phyloP scores from a whole-genome alignment of 1,140 invertebrate genomes.

The Drosophila nikananu region DNA sequence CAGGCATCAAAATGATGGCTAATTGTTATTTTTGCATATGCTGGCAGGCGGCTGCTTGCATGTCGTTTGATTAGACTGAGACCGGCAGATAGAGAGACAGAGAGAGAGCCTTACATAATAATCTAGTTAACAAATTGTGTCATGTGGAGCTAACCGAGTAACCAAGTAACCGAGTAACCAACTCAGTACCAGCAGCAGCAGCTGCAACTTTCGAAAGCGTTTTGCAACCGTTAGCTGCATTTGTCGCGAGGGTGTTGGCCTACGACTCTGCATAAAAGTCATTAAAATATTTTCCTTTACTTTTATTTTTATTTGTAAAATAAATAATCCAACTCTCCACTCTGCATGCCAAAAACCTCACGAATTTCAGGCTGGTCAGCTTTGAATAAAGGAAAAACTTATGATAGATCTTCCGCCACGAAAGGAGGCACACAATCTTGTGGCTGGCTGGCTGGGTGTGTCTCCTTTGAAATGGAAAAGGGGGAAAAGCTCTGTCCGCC shows the following conservation, averaged over 20 bases:
- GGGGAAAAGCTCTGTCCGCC: constrained; percentile 37
- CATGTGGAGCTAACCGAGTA: constrained; percentile 64
- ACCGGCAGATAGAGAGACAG: constrained; percentile 3
- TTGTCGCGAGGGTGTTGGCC: constrained; percentile 73
- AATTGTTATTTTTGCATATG: constrained; percentile 80
- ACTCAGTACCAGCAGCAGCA: constrained; percentile 34
- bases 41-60: constrained; percentile 48
- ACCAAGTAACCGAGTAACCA: constrained; percentile 47
- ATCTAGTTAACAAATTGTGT: constrained; percentile 83
- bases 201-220: constrained; percentile 76
- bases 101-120: constrained; percentile 71
- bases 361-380: constrained; percentile 65
- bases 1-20: constrained; percentile 73
- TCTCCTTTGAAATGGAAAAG: constrained; percentile 43
- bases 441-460: constrained; percentile 31
- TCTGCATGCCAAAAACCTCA: constrained; percentile 44
- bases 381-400: constrained; percentile 25
- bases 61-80: constrained; percentile 66
- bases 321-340: constrained; percentile 58
- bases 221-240: constrained; percentile 30
- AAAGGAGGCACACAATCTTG: constrained; percentile 49
- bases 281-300: constrained; percentile 68
- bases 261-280: constrained; percentile 65
- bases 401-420: constrained; percentile 57
- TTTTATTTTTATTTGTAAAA: constrained; percentile 40